Evolutionary conservation across 2,888 invertebrate genomes (phyloP).

Genomic region (Eumacrocentrus americanus): DNA sequence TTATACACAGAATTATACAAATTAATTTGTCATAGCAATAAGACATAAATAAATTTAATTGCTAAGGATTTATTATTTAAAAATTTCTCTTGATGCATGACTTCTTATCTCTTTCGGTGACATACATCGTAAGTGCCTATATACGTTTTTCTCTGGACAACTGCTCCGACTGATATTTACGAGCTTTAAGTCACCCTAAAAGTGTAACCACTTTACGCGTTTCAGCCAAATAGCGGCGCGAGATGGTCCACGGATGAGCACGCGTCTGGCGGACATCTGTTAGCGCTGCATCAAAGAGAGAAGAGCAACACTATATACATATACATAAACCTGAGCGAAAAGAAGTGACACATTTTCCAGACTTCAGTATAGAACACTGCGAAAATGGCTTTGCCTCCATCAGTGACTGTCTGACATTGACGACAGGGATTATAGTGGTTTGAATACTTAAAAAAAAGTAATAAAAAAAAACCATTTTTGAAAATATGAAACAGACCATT

Average conservation of each 20-base stretch:
- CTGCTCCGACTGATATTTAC: slow-evolving; percentile 14
- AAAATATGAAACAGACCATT: background rate
- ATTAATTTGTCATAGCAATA: background rate
- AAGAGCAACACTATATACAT: too few species aligned
- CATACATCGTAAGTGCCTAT: background rate
- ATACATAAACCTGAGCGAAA: too few species aligned
- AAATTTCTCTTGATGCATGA: background rate
- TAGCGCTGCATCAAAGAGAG: slow-evolving; percentile 15
- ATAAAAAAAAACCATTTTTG: background rate
- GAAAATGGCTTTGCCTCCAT: too few species aligned
- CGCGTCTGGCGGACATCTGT: slow-evolving; percentile 25
- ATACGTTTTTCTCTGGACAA: background rate
- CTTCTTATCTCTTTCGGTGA: background rate
- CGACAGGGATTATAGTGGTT: too few species aligned
- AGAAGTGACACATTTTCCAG: too few species aligned
- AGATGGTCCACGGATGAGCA: slow-evolving; percentile 5
- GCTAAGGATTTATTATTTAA: too few species aligned
- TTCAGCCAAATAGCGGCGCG: slow-evolving; percentile 11
- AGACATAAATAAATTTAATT: background rate
- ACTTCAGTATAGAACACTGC: too few species aligned
- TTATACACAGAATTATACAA: background rate
- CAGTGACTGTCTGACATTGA: too few species aligned
- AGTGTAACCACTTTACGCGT: slow-evolving; percentile 22
- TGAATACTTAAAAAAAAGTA: too few species aligned
- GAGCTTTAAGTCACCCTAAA: slow-evolving; percentile 1